These are phyloP conservation scores for Xenopus petersii DNA, from an alignment of 2,797 vertebrate species.

Conservation along the genomic window DNA sequence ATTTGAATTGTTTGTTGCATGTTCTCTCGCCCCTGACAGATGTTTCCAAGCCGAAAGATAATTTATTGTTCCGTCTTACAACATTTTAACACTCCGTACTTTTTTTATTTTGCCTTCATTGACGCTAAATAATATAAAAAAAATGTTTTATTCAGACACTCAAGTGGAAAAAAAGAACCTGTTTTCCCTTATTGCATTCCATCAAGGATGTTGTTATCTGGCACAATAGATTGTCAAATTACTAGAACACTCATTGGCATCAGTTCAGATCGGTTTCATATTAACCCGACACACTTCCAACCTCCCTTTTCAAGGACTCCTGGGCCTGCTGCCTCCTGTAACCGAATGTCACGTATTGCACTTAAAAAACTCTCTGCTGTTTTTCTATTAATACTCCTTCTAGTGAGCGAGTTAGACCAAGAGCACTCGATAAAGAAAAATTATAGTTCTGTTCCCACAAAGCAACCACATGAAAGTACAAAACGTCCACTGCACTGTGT, in stretches of 20 bases:
- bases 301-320: neutral
- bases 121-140: neutral
- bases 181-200: neutral
- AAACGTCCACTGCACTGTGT: neutral
- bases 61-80: neutral
- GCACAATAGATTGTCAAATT: neutral
- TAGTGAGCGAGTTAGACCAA: neutral
- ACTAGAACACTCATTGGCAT: neutral
- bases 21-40: neutral
- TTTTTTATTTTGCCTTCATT: neutral
- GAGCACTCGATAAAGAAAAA: conserved; percentile 4
- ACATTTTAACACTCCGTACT: neutral
- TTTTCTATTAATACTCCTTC: conserved; percentile 6
- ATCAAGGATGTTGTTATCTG: neutral
- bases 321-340: neutral
- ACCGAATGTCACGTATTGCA: neutral
- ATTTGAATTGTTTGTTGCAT: neutral
- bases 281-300: neutral
- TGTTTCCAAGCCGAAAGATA: neutral
- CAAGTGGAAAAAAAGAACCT: neutral
- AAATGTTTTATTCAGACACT: neutral
- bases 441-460: conserved; percentile 6
- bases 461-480: neutral
- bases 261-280: neutral
- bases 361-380: conserved; percentile 3